These are phyloP conservation scores for Salmo trutta DNA, from an alignment of 2,797 vertebrate species.

Conservation along the genomic window DNA sequence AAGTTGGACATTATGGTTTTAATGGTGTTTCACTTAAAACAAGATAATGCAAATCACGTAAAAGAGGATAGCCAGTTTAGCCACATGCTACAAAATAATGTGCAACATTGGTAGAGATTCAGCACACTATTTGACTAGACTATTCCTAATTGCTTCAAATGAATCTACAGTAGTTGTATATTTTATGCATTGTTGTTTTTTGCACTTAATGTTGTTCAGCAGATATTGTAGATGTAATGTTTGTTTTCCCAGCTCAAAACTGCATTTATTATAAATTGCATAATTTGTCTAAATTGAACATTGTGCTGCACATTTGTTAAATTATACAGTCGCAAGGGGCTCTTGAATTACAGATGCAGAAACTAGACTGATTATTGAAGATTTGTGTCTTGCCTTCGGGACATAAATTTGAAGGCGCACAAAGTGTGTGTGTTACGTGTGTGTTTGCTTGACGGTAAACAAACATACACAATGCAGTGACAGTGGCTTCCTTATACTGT, in stretches of 20 bases:
- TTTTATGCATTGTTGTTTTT: not conserved
- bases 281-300: slow-evolving; percentile 25
- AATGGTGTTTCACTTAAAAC: not conserved
- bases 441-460: not conserved
- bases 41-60: no score
- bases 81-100: not conserved
- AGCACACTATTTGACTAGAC: not conserved
- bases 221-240: not conserved
- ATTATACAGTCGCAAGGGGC: slow-evolving; percentile 23
- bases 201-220: not conserved
- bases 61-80: no score
- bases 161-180: not conserved
- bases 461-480: not conserved
- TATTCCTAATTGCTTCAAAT: not conserved
- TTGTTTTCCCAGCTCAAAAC: slow-evolving; percentile 1
- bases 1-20: no score
- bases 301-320: slow-evolving; percentile 1
- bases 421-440: not conserved
- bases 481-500: not conserved
- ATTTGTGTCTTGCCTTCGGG: slow-evolving; percentile 14
- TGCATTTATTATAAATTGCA: slow-evolving; percentile 25
- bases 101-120: not conserved
- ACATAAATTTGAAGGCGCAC: not conserved
- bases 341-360: slow-evolving; percentile 27
- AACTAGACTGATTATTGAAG: slow-evolving; percentile 21